These are phyloP conservation scores for Drosophila pseudoananassae DNA, from an alignment of 1,140 invertebrate genomes.

Conservation along the genomic window DNA sequence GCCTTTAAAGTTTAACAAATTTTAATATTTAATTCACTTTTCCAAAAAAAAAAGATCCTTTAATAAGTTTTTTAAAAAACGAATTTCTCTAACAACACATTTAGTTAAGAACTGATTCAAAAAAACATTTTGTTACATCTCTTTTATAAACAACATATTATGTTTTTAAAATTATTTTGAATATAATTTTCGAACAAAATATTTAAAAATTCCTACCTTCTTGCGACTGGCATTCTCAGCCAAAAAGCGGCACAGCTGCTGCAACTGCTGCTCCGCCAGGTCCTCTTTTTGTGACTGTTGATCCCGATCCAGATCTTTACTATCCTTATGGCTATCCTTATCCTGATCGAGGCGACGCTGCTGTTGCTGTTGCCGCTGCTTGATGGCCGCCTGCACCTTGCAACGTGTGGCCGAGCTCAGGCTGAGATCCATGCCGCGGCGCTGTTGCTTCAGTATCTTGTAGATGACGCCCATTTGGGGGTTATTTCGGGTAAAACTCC, in stretches of 20 bases:
- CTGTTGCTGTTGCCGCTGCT: slow-evolving; percentile 50
- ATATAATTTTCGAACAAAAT: not conserved
- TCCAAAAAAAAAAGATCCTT: too few species aligned
- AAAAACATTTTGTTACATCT: too few species aligned
- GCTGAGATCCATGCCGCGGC: slow-evolving; percentile 56
- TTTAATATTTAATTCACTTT: too few species aligned
- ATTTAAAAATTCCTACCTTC: slow-evolving; percentile 39
- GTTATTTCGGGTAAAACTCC: not conserved
- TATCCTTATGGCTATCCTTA: slow-evolving; percentile 5
- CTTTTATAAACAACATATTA: too few species aligned
- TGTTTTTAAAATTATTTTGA: not conserved
- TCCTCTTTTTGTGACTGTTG: slow-evolving; percentile 28
- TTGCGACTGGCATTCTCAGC: slow-evolving; percentile 73
- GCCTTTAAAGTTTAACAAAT: too few species aligned
- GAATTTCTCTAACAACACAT: too few species aligned
- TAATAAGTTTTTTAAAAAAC: too few species aligned
- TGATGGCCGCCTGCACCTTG: slow-evolving; percentile 67
- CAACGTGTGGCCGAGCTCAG: slow-evolving; percentile 60
- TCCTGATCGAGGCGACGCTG: slow-evolving; percentile 21
- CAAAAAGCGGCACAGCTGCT: slow-evolving; percentile 74
- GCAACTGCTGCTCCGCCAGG: slow-evolving; percentile 60
- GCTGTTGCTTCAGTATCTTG: slow-evolving; percentile 75
- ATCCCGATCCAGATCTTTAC: slow-evolving; percentile 6
- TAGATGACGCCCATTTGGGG: slow-evolving; percentile 76
- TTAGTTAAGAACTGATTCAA: too few species aligned